Evolutionary conservation across 2,797 vertebrate species (phyloP), one percentile per base, ranked within the genome.

Genomic region (Mormyrus proboscirostris): DNA sequence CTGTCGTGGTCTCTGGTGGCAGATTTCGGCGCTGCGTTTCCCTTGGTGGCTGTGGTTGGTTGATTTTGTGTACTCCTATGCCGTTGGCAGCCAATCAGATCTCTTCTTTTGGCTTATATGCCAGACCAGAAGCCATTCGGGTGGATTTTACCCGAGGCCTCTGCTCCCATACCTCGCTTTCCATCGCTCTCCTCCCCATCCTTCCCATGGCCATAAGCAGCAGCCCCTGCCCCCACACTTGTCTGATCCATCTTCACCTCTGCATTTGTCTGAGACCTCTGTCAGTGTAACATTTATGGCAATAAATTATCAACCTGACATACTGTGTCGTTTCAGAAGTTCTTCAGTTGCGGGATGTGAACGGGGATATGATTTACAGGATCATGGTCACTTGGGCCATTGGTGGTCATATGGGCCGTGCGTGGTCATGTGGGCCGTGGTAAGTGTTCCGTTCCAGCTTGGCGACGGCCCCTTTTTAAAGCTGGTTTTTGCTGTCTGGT

Each of bases 301-400:
- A 89, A 89, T 89, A 89, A 89, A 89, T 69, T 53, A 87, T 76
- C 8, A 73, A 76, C 19, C 47, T 33, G 8, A 51, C 62, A 55
- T 53, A 69, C 44, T 51, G 19, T 87, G 84, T 89, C 53, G 88
- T 73, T 89, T 89, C 55, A 22, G 62, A 69, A 53, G 47, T 89
- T 89, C 33, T 89, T 89, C 33, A 19, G 65, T 59, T 65, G 50
- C 16, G 29, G 29, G 65, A 73, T 38, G 29, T 73, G 65, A 38
- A 14, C 29, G 29, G 29, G 3, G 29, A 38, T 73, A 73, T 12
- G 65, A 38, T 73, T 73, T 73, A 38, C 65, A 73, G 65, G 65
- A 33, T 4, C 29, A 33, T 33, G 25, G 65, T 73, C 29, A 1
- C 12, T 14, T 38, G 25, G 29, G 29, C 65, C 29, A 1, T 73